These are phyloP conservation scores for Holacanthella duospinosa DNA, from an alignment of 2,888 invertebrate species.

Conservation along the genomic window DNA sequence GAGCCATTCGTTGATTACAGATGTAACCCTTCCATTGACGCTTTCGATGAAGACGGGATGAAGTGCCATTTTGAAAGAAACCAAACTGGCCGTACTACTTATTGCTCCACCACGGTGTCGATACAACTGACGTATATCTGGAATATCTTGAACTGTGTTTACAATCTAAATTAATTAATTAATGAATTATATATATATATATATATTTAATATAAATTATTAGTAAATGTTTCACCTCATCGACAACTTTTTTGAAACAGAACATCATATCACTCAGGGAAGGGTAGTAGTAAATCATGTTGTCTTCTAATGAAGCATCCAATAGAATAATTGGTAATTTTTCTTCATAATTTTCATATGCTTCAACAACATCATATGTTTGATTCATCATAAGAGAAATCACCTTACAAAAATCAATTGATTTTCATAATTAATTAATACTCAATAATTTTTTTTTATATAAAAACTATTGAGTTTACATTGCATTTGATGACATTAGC, in stretches of 20 bases:
- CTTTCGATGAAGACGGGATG: conserved; percentile 21
- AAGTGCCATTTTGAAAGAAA: conserved; percentile 20
- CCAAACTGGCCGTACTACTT: background rate
- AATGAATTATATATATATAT: background rate
- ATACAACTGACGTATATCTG: conserved; percentile 23
- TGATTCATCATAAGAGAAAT: conserved; percentile 21
- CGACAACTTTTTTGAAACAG: conserved; percentile 32
- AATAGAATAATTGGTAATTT: conserved; percentile 27
- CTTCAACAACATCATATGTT: conserved; percentile 17
- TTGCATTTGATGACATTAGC: conserved; percentile 25
- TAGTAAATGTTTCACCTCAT: conserved; percentile 19
- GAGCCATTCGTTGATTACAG: conserved; percentile 27
- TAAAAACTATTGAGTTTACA: conserved; percentile 16
- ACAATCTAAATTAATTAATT: conserved; percentile 10
- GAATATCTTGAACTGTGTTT: conserved; percentile 22
- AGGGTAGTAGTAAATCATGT: conserved; percentile 24
- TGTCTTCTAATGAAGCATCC: conserved; percentile 29
- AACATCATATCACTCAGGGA: conserved; percentile 30
- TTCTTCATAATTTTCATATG: conserved; percentile 26
- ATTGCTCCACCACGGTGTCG: background rate
- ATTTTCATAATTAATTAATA: too few species aligned
- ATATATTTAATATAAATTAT: background rate
- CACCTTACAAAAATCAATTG: conserved; percentile 9
- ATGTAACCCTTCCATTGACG: conserved; percentile 19
- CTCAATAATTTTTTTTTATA: too few species aligned